Evolutionary conservation across 2,888 invertebrate species (phyloP).

Genomic region (Drosophila affinis): DNA sequence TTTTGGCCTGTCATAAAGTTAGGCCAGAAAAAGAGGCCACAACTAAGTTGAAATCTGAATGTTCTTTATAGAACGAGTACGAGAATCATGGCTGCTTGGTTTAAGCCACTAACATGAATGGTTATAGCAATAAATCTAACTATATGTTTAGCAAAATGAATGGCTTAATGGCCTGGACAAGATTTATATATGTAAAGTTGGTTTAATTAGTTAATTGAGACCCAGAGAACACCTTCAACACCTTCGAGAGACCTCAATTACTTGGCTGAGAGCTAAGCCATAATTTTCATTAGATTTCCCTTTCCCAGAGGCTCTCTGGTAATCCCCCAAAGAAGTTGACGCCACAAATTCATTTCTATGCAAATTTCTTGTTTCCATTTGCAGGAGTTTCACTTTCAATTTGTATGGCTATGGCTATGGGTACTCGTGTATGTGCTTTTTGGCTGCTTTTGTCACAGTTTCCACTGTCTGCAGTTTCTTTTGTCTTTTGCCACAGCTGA

Average conservation of each 20-base stretch:
- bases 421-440: conserved; percentile 42
- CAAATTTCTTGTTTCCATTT: conserved; percentile 80
- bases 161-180: conserved; percentile 7
- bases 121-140: conserved; percentile 29
- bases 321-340: conserved; percentile 20
- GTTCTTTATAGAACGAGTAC: conserved; percentile 40
- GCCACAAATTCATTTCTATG: conserved; percentile 78
- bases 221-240: neutral
- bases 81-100: conserved; percentile 22
- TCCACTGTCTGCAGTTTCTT: conserved; percentile 60
- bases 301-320: conserved; percentile 30
- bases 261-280: conserved; percentile 6
- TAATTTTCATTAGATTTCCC: conserved; percentile 33
- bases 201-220: conserved; percentile 20
- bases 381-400: conserved; percentile 74
- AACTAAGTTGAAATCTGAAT: conserved; percentile 12
- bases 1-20: conserved; percentile 63
- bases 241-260: conserved; percentile 7
- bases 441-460: conserved; percentile 74
- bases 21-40: conserved; percentile 19
- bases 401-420: conserved; percentile 37
- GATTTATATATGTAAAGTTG: neutral
- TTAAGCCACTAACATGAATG: conserved; percentile 39
- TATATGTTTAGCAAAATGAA: conserved; percentile 24
- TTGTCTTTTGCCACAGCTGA: conserved; percentile 65